These are phyloP conservation scores for Campylomormyrus tamandua DNA, from an alignment of 2,113 vertebrate genomes.

Conservation along the genomic window DNA sequence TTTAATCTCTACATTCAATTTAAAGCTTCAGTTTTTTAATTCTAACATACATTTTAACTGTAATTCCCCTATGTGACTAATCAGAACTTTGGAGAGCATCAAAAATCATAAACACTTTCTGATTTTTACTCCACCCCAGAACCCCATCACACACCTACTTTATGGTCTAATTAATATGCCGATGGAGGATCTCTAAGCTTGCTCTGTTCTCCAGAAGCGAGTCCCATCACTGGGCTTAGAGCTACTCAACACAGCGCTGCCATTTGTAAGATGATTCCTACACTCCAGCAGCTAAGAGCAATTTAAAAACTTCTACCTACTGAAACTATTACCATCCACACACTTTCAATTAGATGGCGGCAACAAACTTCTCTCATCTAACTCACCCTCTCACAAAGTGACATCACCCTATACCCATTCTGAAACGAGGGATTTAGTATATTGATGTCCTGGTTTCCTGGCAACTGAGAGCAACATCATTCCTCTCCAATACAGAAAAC, in stretches of 20 bases:
- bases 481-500: background rate
- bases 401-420: background rate
- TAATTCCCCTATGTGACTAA: background rate
- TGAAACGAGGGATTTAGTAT: background rate
- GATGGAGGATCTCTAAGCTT: background rate
- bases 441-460: background rate
- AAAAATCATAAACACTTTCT: background rate
- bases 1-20: conserved; percentile 13
- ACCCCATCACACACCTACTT: background rate
- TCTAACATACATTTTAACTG: background rate
- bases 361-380: background rate
- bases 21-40: background rate
- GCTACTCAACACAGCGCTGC: background rate
- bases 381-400: background rate
- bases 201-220: background rate
- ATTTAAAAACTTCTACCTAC: background rate
- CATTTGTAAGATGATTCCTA: background rate
- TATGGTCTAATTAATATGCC: background rate
- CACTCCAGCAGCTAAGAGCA: background rate
- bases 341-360: background rate
- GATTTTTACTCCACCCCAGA: background rate
- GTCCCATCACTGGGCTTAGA: background rate
- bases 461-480: background rate
- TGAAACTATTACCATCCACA: background rate
- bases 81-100: background rate